These are phyloP conservation scores for Dryobates pubescens DNA, from an alignment of 2,797 vertebrate genomes.

Conservation along the genomic window DNA sequence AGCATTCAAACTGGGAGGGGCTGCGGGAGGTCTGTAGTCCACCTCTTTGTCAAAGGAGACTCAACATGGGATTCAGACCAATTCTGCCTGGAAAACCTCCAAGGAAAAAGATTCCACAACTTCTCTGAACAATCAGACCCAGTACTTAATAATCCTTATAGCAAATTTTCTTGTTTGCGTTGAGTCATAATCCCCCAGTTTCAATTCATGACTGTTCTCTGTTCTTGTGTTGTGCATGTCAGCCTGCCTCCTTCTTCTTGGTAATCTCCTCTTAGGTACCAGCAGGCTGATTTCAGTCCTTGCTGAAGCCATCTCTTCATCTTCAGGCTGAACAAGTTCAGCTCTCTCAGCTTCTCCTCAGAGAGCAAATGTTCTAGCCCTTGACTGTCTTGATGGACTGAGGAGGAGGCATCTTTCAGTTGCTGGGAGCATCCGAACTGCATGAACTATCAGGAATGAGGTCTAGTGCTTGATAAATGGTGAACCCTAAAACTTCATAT, in stretches of 20 bases:
- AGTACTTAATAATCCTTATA: background rate
- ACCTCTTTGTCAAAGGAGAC: background rate
- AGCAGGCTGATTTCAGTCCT: background rate
- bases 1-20: background rate
- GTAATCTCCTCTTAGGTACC: background rate
- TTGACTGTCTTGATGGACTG: background rate
- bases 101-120: background rate
- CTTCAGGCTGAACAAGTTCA: background rate
- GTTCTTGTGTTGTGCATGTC: background rate
- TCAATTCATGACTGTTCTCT: background rate
- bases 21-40: background rate
- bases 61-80: background rate
- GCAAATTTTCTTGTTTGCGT: background rate
- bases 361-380: background rate
- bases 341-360: background rate
- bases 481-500: background rate
- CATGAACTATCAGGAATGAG: background rate
- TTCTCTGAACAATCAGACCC: background rate
- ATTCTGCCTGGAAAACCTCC: background rate
- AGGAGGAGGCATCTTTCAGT: background rate
- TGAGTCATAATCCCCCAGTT: background rate
- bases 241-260: background rate
- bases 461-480: background rate
- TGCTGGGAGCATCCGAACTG: background rate
- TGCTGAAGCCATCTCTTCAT: background rate